Base-by-base conservation (phyloP, 2,113 vertebrate genomes). In the Chamaea fasciata region DNA sequence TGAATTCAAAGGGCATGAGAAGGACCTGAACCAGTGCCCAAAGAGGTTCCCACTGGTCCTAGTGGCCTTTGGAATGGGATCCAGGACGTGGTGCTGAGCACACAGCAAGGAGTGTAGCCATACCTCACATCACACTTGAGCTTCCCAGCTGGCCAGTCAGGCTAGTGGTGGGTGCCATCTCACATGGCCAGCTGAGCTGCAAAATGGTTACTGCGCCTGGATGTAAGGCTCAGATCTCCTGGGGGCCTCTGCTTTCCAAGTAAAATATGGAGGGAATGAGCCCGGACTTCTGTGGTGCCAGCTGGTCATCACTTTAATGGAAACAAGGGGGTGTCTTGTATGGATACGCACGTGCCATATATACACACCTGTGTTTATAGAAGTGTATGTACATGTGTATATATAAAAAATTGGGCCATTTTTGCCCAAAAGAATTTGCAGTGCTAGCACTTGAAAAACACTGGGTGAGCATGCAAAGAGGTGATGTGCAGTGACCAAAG, bases 391-490 rank as follows among this genome's bases (percentile, higher is more conserved):
- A 7, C 13, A 13, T 3, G 3, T 30, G 6, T 11, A 4, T 31
- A 3, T 7, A 24, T 11, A 9, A 21, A 52, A 63, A 49, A n/a
- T 0, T 0, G 30, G 4, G 41, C 13, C 3, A 1, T 8, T 50
- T 62, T 55, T 94, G 44, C 71, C 37, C 27, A 8, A 41, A 31
- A 79, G 44, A n/a, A 35, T 42, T 78, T 65, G 12, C 8, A 8
- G 7, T 30, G 23, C 44, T 65, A 60, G 9, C 21, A 9, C 39
- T 44, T 63, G 55, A 55, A 81, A 24, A 37, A 17, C 42, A 33
- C 6, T 0, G 0, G 2, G 8, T 55, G 33, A 59, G 21, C 44
- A 50, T 0, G 3, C 5, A n/a, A 27, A n/a, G 19, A 50, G 73
- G 8, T 19, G 27, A 47, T 39, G 7, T 27, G 35, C 26, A 39